Base-by-base conservation (phyloP, 2,797 vertebrate species). In the Anolis apletophallus region DNA sequence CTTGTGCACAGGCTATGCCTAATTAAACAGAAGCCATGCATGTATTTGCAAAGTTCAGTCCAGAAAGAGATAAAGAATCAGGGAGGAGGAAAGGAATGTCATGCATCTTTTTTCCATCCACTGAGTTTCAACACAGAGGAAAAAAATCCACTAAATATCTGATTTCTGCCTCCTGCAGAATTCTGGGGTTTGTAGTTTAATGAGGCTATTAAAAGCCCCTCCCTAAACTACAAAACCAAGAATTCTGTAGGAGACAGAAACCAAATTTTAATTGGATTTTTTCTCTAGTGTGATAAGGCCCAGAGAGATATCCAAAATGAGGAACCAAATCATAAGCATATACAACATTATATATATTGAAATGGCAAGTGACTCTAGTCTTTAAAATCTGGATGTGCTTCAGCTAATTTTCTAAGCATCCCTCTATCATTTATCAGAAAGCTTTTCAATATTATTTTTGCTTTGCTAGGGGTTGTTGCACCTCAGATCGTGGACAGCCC, bases 1-100 rank as follows among this genome's bases (percentile, higher is more conserved):
- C 73, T 68, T 76, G 50, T 57, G 67, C 64, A 71, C 75, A 87
- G 61, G 77, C 80, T 80, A 54, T 67, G 80, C 85, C 71, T 77
- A 87, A 87, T 87, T 75, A 87, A 87, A 87, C 52, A 9, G 80
- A 61, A 74, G 72, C 13, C 76, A 46, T 68, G 36, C 52, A 75
- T 75, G 74, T 86, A 86, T 81, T 72, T 76, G 72, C 17, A 36
- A 82, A 81, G 50, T 81, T 82, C 64, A 69, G 64, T 69, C 52
- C 80, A 87, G 67, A 82, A 46, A 46, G 21, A 76, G 36, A 32
- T 14, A 87, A 50, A 40, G 59, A 84, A 76, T 34, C 64, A 79
- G 5, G 17, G 72, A n/a, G 50, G 19, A 71, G 23, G 61, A 76
- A 59, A 50, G 52, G 54, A 34, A 59, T 71, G 55, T 40, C 34